Conservation (phyloP, 2,888 invertebrate species). For the Phania funesta region DNA sequence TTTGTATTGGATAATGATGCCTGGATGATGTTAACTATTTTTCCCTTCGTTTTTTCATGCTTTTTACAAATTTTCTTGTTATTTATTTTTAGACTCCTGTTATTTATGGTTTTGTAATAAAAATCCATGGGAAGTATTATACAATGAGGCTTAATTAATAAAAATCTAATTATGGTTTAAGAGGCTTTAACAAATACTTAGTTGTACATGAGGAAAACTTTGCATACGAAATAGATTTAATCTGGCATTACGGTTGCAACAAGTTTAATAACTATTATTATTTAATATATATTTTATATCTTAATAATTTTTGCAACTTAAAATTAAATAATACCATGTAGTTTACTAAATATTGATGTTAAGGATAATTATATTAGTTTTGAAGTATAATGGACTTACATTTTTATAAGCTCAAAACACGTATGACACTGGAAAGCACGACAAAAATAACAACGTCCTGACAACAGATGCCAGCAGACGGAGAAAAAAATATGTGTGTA, state of each 20-base stretch:
- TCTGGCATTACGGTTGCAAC: not conserved
- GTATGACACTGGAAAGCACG: too few species aligned
- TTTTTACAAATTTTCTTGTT: not conserved
- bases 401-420: too few species aligned
- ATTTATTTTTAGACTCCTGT: not conserved
- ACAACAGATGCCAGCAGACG: too few species aligned
- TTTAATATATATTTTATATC: not conserved
- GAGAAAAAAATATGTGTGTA: too few species aligned
- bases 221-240: not conserved
- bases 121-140: slow-evolving; percentile 35
- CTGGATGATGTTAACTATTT: slow-evolving; percentile 41
- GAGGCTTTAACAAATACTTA: not conserved
- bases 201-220: not conserved
- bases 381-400: too few species aligned
- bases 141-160: slow-evolving; percentile 55
- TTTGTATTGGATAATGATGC: slow-evolving; percentile 41
- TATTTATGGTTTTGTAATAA: slow-evolving; percentile 24
- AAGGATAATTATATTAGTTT: too few species aligned
- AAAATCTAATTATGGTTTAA: slow-evolving; percentile 49
- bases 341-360: too few species aligned
- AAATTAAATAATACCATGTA: too few species aligned
- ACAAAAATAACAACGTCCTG: too few species aligned
- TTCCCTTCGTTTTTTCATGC: not conserved
- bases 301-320: too few species aligned
- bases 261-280: slow-evolving; percentile 7